Evolutionary conservation across 2,797 vertebrate species (phyloP).

Genomic region (Catamblyrhynchus diadema): DNA sequence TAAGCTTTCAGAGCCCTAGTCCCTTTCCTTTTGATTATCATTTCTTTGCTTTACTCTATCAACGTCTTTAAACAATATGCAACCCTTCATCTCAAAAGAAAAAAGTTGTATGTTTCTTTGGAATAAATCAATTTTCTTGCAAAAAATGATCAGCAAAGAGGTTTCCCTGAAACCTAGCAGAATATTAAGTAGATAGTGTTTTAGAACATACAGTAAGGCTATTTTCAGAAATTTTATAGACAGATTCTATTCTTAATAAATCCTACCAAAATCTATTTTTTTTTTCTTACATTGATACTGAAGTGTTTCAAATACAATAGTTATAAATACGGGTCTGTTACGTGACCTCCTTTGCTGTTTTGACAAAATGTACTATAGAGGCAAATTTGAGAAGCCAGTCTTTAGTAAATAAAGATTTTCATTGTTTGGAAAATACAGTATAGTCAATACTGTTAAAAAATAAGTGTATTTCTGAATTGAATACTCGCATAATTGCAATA

Average conservation of each 20-base stretch:
- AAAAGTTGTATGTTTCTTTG: slow-evolving; percentile 38
- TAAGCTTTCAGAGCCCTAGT: background rate
- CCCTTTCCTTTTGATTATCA: background rate
- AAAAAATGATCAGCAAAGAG: slow-evolving; percentile 3
- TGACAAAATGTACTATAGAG: slow-evolving; percentile 25
- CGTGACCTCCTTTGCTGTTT: background rate
- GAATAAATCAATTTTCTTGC: slow-evolving; percentile 46
- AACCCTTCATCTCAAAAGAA: background rate
- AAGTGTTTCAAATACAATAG: slow-evolving; percentile 19
- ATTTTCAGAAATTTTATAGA: background rate
- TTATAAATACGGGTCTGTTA: slow-evolving; percentile 44
- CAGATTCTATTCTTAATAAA: background rate
- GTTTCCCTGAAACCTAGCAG: background rate
- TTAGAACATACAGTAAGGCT: slow-evolving; percentile 52
- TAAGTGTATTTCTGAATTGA: background rate
- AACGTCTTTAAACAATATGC: slow-evolving; percentile 27
- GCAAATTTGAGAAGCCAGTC: slow-evolving; percentile 59
- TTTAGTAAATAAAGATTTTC: slow-evolving; percentile 46
- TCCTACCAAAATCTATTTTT: background rate
- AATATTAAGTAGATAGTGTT: slow-evolving; percentile 42
- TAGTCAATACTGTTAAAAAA: background rate
- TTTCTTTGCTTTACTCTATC: background rate
- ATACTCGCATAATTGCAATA: background rate
- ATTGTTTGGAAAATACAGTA: slow-evolving; percentile 45
- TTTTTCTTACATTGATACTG: background rate